Percentiles rank a stretch among this genome's conserved stretches.
These are phyloP conservation scores for Misgurnus mizolepis DNA, from an alignment of 2,113 vertebrate genomes.

Conservation along the genomic window DNA sequence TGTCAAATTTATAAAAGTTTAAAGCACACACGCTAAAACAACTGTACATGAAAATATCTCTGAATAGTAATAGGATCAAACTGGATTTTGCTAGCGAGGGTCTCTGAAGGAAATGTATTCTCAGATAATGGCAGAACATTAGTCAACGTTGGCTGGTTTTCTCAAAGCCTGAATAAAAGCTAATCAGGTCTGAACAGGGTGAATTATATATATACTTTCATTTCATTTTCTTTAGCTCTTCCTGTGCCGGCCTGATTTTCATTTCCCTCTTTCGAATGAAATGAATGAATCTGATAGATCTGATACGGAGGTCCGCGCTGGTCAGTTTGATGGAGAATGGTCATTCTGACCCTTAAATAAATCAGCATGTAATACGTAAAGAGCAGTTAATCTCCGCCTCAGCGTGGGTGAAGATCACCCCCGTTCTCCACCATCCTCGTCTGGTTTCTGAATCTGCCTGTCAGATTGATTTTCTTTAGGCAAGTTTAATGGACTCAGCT, in stretches of 20 bases:
- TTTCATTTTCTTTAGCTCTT: not conserved
- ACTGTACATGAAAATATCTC: too few species aligned
- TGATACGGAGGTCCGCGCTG: not conserved
- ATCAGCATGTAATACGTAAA: not conserved
- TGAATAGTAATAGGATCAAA: too few species aligned
- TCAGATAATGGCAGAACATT: not conserved
- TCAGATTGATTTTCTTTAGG: slow-evolving; percentile 68
- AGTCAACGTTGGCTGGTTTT: not conserved
- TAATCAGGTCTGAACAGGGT: not conserved
- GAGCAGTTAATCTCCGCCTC: slow-evolving; percentile 13
- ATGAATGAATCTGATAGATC: not conserved
- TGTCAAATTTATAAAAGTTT: too few species aligned
- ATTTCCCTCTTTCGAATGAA: not conserved
- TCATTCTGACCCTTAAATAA: not conserved
- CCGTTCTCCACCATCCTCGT: slow-evolving; percentile 44
- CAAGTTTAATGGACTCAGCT: slow-evolving; percentile 56
- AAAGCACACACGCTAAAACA: too few species aligned
- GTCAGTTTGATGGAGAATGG: not conserved
- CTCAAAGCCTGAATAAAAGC: too few species aligned
- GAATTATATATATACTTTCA: not conserved
- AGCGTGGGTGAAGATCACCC: slow-evolving; percentile 14
- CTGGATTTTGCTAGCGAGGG: not conserved
- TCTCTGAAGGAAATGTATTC: not conserved
- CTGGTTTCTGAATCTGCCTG: slow-evolving; percentile 57
- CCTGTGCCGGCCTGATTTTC: not conserved